These are phyloP conservation scores for Drosophila littoralis DNA, from an alignment of 1,140 invertebrate species.

Conservation along the genomic window DNA sequence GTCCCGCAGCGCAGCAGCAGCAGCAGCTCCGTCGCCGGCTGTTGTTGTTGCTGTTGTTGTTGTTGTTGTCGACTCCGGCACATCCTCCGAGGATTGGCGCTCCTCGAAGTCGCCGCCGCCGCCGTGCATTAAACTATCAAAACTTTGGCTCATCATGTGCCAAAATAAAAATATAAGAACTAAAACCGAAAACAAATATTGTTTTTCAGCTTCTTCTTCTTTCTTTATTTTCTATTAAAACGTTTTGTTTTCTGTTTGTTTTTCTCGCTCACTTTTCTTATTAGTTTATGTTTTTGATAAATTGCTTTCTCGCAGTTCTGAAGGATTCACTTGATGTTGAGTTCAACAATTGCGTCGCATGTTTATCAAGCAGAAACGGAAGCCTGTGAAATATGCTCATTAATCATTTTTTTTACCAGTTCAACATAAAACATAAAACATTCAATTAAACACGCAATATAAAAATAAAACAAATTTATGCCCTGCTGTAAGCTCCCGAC, in stretches of 20 bases:
- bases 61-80: constrained; percentile 66
- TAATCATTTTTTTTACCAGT: constrained; percentile 24
- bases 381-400: constrained; percentile 15
- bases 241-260: constrained; percentile 24
- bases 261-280: constrained; percentile 31
- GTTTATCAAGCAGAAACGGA: constrained; percentile 1
- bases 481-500: background rate
- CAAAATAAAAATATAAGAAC: constrained; percentile 35
- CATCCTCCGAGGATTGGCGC: constrained; percentile 78
- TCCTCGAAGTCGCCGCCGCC: constrained; percentile 51
- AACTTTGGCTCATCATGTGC: constrained; percentile 79
- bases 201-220: constrained; percentile 10
- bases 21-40: constrained; percentile 54
- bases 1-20: constrained; percentile 33
- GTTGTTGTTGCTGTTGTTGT: constrained; percentile 55
- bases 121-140: constrained; percentile 71
- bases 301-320: constrained; percentile 19
- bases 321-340: constrained; percentile 2
- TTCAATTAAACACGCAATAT: background rate
- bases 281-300: constrained; percentile 28
- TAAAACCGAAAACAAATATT: constrained; percentile 24
- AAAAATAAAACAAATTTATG: background rate
- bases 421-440: no score
- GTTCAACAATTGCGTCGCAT: constrained; percentile 21
- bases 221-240: no score